Conservation (phyloP, 2,113 vertebrate genomes). For the Gambusia holbrooki region DNA sequence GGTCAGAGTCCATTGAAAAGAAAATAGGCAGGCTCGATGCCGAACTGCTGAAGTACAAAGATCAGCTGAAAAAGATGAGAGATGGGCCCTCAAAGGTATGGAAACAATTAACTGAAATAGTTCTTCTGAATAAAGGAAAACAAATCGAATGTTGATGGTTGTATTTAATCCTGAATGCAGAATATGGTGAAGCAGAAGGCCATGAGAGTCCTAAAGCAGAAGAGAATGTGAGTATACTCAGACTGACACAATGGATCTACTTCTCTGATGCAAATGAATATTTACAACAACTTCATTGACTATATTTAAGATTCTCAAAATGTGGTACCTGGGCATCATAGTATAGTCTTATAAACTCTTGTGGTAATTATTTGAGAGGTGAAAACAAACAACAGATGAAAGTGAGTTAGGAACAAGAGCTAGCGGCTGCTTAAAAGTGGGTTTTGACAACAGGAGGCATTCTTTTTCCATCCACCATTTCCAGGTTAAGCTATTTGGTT, state of each 20-base stretch:
- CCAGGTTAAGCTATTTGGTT: background rate
- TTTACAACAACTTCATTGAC: background rate
- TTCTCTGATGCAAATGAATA: background rate
- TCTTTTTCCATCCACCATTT: background rate
- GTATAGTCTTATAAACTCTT: too few relatives aligned
- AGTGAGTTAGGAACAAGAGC: background rate
- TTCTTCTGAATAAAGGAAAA: background rate
- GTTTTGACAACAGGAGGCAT: background rate
- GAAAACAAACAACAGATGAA: too few relatives aligned
- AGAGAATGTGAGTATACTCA: constrained; percentile 90
- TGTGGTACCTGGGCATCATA: too few relatives aligned
- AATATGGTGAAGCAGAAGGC: constrained; percentile 99
- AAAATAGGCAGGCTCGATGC: constrained; percentile 92
- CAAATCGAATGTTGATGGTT: background rate
- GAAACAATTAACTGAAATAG: background rate
- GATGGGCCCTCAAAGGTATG: constrained; percentile 95
- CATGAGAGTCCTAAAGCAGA: constrained; percentile 96
- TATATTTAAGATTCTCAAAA: too few relatives aligned
- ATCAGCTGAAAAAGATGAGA: constrained; percentile 99
- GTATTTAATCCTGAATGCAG: constrained; percentile 76
- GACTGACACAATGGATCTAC: background rate
- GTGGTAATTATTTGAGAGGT: too few relatives aligned
- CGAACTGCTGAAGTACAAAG: constrained; percentile 95
- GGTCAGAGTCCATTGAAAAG: constrained; percentile 95
- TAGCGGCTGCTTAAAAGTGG: background rate